Conservation (phyloP, 2,113 vertebrate genomes). For the Podarcis cretensis region DNA sequence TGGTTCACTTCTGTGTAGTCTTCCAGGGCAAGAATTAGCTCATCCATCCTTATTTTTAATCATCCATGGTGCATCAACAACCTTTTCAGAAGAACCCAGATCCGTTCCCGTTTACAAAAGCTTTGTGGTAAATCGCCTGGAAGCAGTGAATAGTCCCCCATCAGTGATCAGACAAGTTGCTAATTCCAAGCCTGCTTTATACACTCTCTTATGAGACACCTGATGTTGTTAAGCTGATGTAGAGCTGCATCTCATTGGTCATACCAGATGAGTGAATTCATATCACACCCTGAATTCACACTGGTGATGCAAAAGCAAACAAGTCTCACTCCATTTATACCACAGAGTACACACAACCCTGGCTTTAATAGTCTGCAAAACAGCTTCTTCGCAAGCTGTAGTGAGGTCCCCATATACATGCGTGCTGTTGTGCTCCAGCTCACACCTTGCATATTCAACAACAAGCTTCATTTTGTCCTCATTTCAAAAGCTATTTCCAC, state of each 20-base stretch:
- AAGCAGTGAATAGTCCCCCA: background rate
- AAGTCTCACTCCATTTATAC: background rate
- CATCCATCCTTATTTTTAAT: background rate
- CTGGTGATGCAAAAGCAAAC: background rate
- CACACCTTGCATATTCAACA: background rate
- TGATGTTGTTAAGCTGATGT: background rate
- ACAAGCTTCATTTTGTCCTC: background rate
- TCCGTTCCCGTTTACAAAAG: background rate
- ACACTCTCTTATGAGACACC: background rate
- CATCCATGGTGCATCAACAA: background rate
- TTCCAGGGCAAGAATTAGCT: background rate
- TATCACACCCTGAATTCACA: too few species aligned
- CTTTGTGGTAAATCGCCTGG: background rate
- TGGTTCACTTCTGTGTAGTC: background rate
- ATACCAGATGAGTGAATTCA: background rate
- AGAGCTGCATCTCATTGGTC: background rate
- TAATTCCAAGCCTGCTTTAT: background rate
- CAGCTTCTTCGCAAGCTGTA: background rate
- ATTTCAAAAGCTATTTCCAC: background rate
- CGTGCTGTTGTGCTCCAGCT: background rate
- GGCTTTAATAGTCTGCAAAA: background rate
- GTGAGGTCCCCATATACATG: background rate
- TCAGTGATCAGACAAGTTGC: background rate
- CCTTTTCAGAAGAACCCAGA: background rate
- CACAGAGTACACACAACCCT: constrained; percentile 18